A percentile compares a stretch with the other conserved stretches of the same genome.
These are phyloP conservation scores for Hexactinellida sp. DNA, from an alignment of 37 sponge, comb jelly and placozoan genomes.

Conservation along the genomic window DNA sequence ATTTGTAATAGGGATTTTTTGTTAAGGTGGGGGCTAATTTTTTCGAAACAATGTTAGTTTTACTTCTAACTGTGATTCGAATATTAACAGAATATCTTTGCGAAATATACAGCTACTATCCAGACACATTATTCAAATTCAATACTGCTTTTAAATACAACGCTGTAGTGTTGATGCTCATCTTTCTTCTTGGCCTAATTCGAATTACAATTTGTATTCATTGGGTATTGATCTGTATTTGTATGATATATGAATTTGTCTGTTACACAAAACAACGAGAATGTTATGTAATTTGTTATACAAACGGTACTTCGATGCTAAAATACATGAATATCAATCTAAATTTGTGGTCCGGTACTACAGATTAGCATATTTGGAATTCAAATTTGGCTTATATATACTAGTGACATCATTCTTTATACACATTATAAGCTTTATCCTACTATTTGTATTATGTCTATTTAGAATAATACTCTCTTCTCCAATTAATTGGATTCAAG, in stretches of 20 bases:
- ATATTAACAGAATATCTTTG: background rate
- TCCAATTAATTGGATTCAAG: background rate
- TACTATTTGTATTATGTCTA: background rate
- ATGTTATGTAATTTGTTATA: background rate
- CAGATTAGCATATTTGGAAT: background rate
- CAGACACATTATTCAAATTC: background rate
- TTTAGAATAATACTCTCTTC: background rate
- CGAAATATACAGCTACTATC: background rate
- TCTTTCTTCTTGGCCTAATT: background rate
- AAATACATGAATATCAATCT: background rate
- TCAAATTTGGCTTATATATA: background rate
- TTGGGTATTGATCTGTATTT: background rate
- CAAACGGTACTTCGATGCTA: background rate
- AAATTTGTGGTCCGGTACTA: background rate
- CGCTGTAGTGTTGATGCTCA: background rate
- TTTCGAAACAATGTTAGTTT: too few relatives aligned
- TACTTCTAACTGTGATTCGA: background rate
- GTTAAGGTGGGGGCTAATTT: too few relatives aligned
- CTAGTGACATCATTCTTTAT: background rate
- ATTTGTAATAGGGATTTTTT: background rate
- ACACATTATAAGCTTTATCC: background rate
- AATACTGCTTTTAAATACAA: background rate
- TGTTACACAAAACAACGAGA: background rate
- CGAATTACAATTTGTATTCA: background rate
- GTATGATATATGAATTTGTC: background rate